Conservation (phyloP, 1,140 invertebrate genomes). For the Rhynchophorus ferrugineus region DNA sequence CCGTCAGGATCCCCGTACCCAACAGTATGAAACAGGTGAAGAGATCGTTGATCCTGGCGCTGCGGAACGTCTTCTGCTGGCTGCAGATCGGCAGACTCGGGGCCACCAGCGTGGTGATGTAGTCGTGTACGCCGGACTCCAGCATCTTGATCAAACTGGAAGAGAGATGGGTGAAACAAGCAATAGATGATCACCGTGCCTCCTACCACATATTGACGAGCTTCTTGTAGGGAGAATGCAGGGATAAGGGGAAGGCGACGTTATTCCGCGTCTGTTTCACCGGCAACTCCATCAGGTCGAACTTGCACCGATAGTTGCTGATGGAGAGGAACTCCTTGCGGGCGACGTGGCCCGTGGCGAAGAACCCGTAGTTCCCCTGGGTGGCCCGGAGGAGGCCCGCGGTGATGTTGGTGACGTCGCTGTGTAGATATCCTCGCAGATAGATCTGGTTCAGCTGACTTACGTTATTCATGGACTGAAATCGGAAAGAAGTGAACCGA, state of each 20-base stretch:
- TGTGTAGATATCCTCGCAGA: conserved; percentile 26
- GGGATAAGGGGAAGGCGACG: conserved; percentile 24
- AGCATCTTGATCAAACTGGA: conserved; percentile 27
- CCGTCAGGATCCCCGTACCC: conserved; percentile 11
- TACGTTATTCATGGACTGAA: conserved; percentile 25
- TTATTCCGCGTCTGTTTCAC: conserved; percentile 17
- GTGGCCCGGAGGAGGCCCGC: conserved; percentile 23
- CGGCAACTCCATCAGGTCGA: conserved; percentile 25
- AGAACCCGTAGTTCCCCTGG: conserved; percentile 27
- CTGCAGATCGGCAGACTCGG: conserved; percentile 18
- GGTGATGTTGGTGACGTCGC: conserved; percentile 22
- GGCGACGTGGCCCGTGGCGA: conserved; percentile 23
- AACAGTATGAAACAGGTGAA: conserved; percentile 21
- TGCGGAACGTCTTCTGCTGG: conserved; percentile 21
- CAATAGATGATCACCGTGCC: too few species aligned
- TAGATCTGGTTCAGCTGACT: conserved; percentile 28
- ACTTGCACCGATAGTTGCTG: conserved; percentile 26
- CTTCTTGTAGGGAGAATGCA: conserved; percentile 24
- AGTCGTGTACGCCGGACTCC: conserved; percentile 25
- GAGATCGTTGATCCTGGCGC: conserved; percentile 25
- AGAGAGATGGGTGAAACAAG: conserved; percentile 2
- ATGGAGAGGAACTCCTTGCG: conserved; percentile 22
- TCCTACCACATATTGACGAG: conserved; percentile 26
- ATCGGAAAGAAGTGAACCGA: conserved; percentile 3
- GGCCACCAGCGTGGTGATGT: conserved; percentile 17